These are phyloP conservation scores for Saiga tatarica DNA, from an alignment of 2,113 vertebrate genomes.

Conservation along the genomic window DNA sequence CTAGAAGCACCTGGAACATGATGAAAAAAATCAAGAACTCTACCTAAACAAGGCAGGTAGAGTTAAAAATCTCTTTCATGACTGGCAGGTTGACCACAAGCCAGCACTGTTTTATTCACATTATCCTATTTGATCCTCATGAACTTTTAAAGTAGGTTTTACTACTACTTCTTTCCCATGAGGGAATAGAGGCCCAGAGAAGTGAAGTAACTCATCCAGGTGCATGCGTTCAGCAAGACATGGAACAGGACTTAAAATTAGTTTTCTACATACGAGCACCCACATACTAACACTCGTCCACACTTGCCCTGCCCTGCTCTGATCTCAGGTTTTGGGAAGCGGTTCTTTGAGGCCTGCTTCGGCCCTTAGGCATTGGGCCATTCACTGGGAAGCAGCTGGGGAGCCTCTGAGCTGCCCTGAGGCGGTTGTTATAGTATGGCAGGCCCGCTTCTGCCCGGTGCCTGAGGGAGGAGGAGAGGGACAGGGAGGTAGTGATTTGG, in stretches of 20 bases:
- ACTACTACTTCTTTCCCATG: neutral
- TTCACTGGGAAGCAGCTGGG: neutral
- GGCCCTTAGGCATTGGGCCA: neutral
- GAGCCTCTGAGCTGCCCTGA: neutral
- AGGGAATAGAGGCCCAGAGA: neutral
- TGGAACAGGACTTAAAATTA: neutral
- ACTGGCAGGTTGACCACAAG: neutral
- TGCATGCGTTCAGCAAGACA: neutral
- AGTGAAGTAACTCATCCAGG: neutral
- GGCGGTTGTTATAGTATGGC: neutral
- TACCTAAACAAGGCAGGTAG: neutral
- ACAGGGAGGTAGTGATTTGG: neutral
- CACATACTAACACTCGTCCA: neutral
- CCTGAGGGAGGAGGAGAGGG: neutral
- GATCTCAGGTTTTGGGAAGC: neutral
- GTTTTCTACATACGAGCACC: neutral
- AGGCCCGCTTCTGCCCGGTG: neutral
- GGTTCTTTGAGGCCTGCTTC: neutral
- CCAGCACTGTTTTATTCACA: neutral
- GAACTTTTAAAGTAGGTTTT: slow-evolving; percentile 5
- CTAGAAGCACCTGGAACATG: neutral
- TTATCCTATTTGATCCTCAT: neutral
- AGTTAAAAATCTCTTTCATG: neutral
- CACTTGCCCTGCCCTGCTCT: neutral
- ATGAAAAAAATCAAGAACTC: neutral